Evolutionary conservation across 1,140 invertebrate genomes (phyloP).

Genomic region (Saccostrea cuccullata): DNA sequence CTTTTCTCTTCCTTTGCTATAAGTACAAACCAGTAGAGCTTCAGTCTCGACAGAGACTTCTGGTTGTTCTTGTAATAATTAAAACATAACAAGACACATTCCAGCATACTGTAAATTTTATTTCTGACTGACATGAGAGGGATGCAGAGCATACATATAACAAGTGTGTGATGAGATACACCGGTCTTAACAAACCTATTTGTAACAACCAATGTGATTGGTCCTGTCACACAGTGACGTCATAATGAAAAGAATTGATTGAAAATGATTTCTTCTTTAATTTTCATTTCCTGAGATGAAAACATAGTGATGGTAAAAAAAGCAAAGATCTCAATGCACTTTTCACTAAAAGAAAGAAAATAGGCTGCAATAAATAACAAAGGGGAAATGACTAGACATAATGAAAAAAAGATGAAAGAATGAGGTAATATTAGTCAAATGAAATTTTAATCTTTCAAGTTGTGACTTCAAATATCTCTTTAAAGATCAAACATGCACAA

Average conservation of each 20-base stretch:
- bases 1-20: too few species aligned
- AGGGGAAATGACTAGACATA: slow-evolving; percentile 27
- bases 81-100: neutral
- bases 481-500: neutral
- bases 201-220: slow-evolving; percentile 38
- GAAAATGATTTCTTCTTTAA: slow-evolving; percentile 12
- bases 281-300: slow-evolving; percentile 33
- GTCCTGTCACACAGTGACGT: slow-evolving; percentile 28
- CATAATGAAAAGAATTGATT: slow-evolving; percentile 7
- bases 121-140: slow-evolving; percentile 35
- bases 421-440: slow-evolving; percentile 5
- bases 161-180: slow-evolving; percentile 11
- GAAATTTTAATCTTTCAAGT: neutral
- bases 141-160: slow-evolving; percentile 23
- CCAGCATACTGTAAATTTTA: slow-evolving; percentile 41
- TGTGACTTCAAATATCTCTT: neutral
- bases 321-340: neutral
- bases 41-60: too few species aligned
- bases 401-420: slow-evolving; percentile 29
- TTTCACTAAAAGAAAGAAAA: neutral
- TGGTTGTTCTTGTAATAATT: too few species aligned
- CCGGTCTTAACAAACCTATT: slow-evolving; percentile 8
- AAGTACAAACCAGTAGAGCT: too few species aligned
- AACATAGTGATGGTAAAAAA: slow-evolving; percentile 11
- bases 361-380: slow-evolving; percentile 34